A percentile compares a stretch with the other conserved stretches of the same genome.
Conservation (phyloP, 1,140 invertebrate species). For the Caenorhabditis elegans region WBcel235 BX284606.5:11648501-11649000, state of each 20-base stretch:
- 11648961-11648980: conserved; percentile 21
- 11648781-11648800: conserved; percentile 66
- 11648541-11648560: conserved; percentile 1
- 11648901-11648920: conserved; percentile 65
- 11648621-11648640: conserved; percentile 16
- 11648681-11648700: conserved; percentile 32
- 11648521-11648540: neutral
- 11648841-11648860: conserved; percentile 63
- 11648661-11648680: neutral
- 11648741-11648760: conserved; percentile 25
- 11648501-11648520: neutral
- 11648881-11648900: conserved; percentile 65
- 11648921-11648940: conserved; percentile 56
- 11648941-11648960: conserved; percentile 56
- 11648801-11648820: conserved; percentile 62
- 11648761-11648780: neutral
- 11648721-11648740: conserved; percentile 54
- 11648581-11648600: conserved; percentile 63
- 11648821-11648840: conserved; percentile 63
- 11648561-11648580: conserved; percentile 61
- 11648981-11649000: conserved; percentile 56
- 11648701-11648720: neutral
- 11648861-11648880: conserved; percentile 65
- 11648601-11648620: conserved; percentile 5
- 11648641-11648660: too few relatives aligned